Evolutionary conservation across 1,140 invertebrate species (phyloP), one percentile per base, ranked within the genome.

Genomic region (Muscidifurax raptorellus): DNA sequence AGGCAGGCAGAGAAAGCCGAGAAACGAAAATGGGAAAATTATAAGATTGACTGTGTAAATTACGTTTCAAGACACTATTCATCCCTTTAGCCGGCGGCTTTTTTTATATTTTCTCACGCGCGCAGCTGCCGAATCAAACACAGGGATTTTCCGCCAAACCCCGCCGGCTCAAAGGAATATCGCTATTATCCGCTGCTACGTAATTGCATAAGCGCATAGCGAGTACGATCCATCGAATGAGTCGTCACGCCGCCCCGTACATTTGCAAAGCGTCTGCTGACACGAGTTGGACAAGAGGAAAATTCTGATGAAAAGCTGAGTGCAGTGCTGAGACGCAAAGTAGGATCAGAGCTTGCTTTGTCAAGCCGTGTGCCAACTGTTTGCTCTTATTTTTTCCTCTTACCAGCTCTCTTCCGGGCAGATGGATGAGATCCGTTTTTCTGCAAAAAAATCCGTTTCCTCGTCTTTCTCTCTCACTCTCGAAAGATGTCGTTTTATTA

Each of bases 1-100:
- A 4, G 28, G 59, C 47, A 44, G 64, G 32, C n/a, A 59, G 69
- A 59, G 69, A 79, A 67, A 84, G 74, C 59, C 79, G 44, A 84
- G 85, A 86, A 92, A 92, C 90, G 90, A 89, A 91, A 91, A 91
- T 91, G 89, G 87, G 89, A 88, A 90, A 92, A 91, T 92, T 92
- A 91, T 91, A 91, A 91, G 89, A 89, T 88, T 91, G 87, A 90
- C 91, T 90, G 87, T 89, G 88, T 91, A 90, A 91, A 91, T 90
- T 90, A 87, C 84, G 85, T 90, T 89, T 88, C 87, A 89, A 89
- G 87, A 83, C 87, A 32, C 89, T 89, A 90, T 90, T 91, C 88
- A 90, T 88, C 90, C 83, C 66, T 80, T 78, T 32, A 32, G 40
- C 74, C 74, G 27, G 13, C 15, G 28, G n/a, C 12, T 69, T 71